phyloP scores from a whole-genome alignment of 2,113 vertebrate genomes.

The Sebastes fasciatus region DNA sequence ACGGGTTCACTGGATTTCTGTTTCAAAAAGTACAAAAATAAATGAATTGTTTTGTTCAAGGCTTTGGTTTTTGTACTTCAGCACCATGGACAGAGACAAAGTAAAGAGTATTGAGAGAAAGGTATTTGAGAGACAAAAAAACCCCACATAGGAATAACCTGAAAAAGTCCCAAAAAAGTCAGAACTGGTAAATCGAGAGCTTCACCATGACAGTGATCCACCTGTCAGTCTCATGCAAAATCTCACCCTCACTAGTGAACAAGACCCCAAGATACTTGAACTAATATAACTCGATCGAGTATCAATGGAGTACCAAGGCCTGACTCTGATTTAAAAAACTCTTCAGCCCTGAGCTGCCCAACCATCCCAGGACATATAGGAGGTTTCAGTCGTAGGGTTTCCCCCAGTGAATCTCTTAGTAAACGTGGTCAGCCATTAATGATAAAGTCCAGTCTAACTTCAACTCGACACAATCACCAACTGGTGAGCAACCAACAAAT shows the following conservation, averaged over 20 bases:
- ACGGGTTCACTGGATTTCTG: background rate
- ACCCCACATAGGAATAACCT: background rate
- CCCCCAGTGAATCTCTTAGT: background rate
- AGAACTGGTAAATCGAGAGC: no score
- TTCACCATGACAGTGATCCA: background rate
- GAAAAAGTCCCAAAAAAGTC: background rate
- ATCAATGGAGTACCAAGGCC: background rate
- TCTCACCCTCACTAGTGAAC: background rate
- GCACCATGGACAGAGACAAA: constrained; percentile 28
- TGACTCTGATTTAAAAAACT: background rate
- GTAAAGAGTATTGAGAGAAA: background rate
- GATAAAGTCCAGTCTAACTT: background rate
- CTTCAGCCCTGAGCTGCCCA: background rate
- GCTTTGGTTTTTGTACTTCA: constrained; percentile 9
- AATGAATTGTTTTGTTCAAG: background rate
- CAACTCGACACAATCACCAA: background rate
- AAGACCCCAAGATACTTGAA: background rate
- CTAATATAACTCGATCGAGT: background rate
- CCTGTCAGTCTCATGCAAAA: background rate
- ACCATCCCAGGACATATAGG: background rate
- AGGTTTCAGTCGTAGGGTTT: background rate
- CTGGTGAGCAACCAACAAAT: background rate
- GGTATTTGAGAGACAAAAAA: background rate
- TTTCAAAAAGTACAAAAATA: background rate
- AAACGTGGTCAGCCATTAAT: background rate